Evolutionary conservation across 2,888 invertebrate genomes (phyloP).

Genomic region (Tethea ocularis): DNA sequence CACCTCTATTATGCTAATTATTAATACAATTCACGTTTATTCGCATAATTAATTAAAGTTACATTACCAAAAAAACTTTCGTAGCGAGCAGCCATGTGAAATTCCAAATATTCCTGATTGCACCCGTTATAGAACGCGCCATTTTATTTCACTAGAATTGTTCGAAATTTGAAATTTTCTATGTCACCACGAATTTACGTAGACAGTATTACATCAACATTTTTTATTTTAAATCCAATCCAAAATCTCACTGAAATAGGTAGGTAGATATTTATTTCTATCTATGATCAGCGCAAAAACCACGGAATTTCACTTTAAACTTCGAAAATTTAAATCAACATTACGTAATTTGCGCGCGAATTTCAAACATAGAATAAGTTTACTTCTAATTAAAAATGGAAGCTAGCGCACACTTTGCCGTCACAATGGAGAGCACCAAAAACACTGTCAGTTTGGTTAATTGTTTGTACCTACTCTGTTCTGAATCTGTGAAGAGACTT

Average conservation of each 20-base stretch:
- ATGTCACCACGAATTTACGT: background rate
- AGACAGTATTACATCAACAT: background rate
- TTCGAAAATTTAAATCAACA: background rate
- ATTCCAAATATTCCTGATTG: conserved; percentile 66
- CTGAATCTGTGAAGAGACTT: conserved; percentile 62
- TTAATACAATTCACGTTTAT: too few species aligned
- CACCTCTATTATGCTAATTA: background rate
- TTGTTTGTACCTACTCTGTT: conserved; percentile 52
- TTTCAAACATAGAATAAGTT: conserved; percentile 20
- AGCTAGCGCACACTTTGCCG: conserved; percentile 35
- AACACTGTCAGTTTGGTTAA: conserved; percentile 50
- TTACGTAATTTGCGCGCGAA: background rate
- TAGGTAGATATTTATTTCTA: too few species aligned
- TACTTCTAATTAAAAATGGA: conserved; percentile 27
- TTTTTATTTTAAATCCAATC: background rate
- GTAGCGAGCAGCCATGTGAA: conserved; percentile 73
- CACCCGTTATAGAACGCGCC: conserved; percentile 55
- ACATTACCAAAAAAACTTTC: conserved; percentile 72
- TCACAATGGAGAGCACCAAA: conserved; percentile 38
- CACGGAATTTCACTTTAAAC: background rate
- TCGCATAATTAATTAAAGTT: conserved; percentile 13
- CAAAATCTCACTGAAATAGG: background rate
- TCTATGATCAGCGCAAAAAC: background rate
- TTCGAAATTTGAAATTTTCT: conserved; percentile 26
- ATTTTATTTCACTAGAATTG: conserved; percentile 38